Evolutionary conservation across 2,888 invertebrate species (phyloP).

Genomic region (Pasiphila rectangulata): DNA sequence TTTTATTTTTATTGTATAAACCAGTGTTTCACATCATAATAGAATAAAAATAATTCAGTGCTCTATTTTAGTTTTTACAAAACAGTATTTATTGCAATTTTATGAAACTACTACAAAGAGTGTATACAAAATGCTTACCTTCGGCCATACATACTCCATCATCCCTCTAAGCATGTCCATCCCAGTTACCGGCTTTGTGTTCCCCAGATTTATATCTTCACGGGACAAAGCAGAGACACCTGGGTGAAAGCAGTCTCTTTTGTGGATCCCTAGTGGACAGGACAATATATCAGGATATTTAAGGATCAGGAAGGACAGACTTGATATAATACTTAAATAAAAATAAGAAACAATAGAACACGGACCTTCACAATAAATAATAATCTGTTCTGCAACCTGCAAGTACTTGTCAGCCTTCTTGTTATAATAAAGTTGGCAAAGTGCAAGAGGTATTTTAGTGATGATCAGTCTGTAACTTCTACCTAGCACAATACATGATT

Average conservation of each 20-base stretch:
- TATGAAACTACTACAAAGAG: neutral
- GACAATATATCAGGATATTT: conserved; percentile 43
- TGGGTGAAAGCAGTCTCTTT: conserved; percentile 95
- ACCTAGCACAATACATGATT: too few species aligned
- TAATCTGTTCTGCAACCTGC: too few species aligned
- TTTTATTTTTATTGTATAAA: too few species aligned
- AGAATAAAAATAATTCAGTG: too few species aligned
- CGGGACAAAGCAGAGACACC: conserved; percentile 86
- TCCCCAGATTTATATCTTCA: conserved; percentile 82
- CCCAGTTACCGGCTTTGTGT: conserved; percentile 83
- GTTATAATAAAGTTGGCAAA: too few species aligned
- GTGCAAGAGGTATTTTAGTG: too few species aligned
- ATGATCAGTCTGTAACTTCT: too few species aligned
- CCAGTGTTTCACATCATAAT: too few species aligned
- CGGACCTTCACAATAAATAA: too few species aligned
- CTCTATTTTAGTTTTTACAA: too few species aligned
- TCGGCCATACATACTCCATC: conserved; percentile 97
- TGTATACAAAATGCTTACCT: conserved; percentile 74
- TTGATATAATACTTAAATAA: conserved; percentile 6
- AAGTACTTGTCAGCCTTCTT: too few species aligned
- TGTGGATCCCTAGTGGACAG: conserved; percentile 77
- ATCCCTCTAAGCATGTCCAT: conserved; percentile 92
- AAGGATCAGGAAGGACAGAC: conserved; percentile 9
- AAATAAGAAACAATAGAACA: neutral
- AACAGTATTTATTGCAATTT: too few species aligned